Evolutionary conservation across 2,888 invertebrate genomes (phyloP).

Genomic region (Oegoconia quadripuncta): DNA sequence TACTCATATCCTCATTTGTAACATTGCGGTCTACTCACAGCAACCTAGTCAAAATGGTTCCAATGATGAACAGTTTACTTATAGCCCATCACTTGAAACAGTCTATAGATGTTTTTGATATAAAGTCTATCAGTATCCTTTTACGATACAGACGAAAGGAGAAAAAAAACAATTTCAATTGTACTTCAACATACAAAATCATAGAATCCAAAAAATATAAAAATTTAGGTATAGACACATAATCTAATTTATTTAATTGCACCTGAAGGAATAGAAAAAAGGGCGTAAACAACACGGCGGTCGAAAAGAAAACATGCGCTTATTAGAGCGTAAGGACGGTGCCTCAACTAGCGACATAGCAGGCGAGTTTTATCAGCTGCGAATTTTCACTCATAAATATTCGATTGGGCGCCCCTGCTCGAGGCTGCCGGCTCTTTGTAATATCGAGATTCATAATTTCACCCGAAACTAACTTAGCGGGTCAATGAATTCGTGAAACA

Average conservation of each 20-base stretch:
- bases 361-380: conserved; percentile 71
- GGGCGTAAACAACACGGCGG: not conserved
- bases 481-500: conserved; percentile 43
- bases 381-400: conserved; percentile 72
- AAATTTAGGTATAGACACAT: too few species aligned
- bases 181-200: too few species aligned
- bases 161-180: too few species aligned
- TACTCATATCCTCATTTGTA: too few species aligned
- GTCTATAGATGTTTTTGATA: too few species aligned
- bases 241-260: not conserved
- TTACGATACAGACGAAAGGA: too few species aligned
- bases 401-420: conserved; percentile 49
- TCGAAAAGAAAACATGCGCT: conserved; percentile 36
- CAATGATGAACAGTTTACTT: too few species aligned
- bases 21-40: too few species aligned
- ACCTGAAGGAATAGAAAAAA: not conserved
- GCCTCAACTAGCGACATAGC: conserved; percentile 25
- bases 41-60: too few species aligned
- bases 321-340: conserved; percentile 36
- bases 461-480: conserved; percentile 48
- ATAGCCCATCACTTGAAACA: too few species aligned
- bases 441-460: conserved; percentile 69
- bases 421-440: conserved; percentile 43
- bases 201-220: too few species aligned
- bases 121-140: too few species aligned